Conservation (phyloP, 2,797 vertebrate species). For the Sebastes miniatus region DNA sequence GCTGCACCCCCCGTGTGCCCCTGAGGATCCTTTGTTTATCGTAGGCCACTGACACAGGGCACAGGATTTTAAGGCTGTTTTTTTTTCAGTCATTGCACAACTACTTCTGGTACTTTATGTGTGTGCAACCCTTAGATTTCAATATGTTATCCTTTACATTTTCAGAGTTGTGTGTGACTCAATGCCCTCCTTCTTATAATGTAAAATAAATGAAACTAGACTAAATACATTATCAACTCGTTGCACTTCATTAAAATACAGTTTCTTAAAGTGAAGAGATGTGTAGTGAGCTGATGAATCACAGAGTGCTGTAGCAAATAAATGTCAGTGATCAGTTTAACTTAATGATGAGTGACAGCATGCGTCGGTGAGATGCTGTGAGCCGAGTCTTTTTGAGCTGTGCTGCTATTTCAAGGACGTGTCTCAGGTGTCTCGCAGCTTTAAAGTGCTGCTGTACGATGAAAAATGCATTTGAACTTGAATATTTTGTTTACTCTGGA, state of each 20-base stretch:
- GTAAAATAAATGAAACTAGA: not conserved
- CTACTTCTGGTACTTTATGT: not conserved
- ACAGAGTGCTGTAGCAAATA: not conserved
- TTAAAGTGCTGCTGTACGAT: not conserved
- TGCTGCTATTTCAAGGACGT: not conserved
- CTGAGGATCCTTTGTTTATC: no score
- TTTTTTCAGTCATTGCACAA: not conserved
- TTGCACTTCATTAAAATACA: not conserved
- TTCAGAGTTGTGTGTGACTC: not conserved
- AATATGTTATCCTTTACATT: not conserved
- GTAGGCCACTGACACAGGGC: no score
- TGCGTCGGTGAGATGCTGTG: not conserved
- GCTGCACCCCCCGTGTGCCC: no score
- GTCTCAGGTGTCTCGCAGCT: not conserved
- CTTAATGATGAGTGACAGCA: conserved; percentile 6
- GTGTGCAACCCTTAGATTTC: not conserved
- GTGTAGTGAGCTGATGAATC: not conserved
- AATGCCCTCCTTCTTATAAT: no score
- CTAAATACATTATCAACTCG: not conserved
- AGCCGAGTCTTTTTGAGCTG: not conserved
- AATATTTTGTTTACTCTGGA: not conserved
- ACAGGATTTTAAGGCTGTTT: no score
- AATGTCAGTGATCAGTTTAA: conserved; percentile 12
- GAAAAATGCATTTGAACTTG: not conserved
- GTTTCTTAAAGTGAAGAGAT: not conserved